phyloP scores from a whole-genome alignment of 1,140 invertebrate genomes.

The Whitmania pigra region DNA sequence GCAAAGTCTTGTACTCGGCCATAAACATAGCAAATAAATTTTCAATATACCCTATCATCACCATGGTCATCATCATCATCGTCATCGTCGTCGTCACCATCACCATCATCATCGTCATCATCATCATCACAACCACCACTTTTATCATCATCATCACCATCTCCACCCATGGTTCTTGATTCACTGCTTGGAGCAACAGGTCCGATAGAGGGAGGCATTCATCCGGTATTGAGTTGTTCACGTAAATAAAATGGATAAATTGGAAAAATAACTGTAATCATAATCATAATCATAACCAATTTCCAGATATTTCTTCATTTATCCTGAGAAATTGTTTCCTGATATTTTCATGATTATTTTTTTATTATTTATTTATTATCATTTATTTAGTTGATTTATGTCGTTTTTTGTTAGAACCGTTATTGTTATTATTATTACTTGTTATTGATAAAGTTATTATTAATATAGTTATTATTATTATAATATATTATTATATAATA shows the following conservation, averaged over 20 bases:
- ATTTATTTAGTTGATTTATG: not conserved
- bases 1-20: too few species aligned
- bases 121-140: not conserved
- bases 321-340: not conserved
- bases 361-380: not conserved
- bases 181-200: too few species aligned
- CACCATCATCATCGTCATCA: not conserved
- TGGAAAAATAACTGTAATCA: too few species aligned
- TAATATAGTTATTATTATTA: not conserved
- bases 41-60: not conserved
- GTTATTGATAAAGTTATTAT: not conserved
- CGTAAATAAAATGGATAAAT: too few species aligned
- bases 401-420: not conserved
- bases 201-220: too few species aligned
- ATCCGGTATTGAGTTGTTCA: too few species aligned
- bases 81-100: not conserved
- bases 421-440: not conserved
- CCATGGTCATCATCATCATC: conserved; percentile 2
- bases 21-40: too few species aligned
- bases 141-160: not conserved
- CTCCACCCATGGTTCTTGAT: not conserved
- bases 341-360: not conserved
- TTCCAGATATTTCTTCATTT: too few species aligned
- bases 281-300: too few species aligned
- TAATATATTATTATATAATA: too few species aligned